These are phyloP conservation scores for Pseudomyrmex concolor DNA, from an alignment of 1,140 invertebrate species.

Conservation along the genomic window DNA sequence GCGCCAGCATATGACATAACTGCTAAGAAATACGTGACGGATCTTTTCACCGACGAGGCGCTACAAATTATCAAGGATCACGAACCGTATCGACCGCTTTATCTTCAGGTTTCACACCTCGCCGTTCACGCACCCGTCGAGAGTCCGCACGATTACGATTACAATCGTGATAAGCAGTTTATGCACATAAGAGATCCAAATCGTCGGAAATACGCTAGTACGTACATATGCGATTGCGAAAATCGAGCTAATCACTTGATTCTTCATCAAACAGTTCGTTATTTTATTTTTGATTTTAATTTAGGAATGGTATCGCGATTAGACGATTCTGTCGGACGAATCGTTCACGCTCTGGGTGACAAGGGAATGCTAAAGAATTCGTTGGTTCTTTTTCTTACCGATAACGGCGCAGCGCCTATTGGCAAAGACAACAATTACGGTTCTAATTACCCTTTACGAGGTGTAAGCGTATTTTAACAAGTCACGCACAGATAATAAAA, in stretches of 20 bases:
- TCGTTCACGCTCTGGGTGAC: constrained; percentile 87
- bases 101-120: constrained; percentile 89
- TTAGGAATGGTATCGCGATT: constrained; percentile 90
- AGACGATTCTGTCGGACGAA: constrained; percentile 89
- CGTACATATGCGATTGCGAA: constrained; percentile 70
- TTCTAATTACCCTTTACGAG: constrained; percentile 89
- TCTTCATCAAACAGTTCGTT: neutral
- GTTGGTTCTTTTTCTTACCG: constrained; percentile 87
- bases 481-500: neutral
- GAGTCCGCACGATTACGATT: constrained; percentile 86
- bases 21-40: constrained; percentile 88
- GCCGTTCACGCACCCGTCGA: constrained; percentile 88
- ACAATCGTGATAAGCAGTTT: constrained; percentile 87
- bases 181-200: constrained; percentile 88
- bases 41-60: constrained; percentile 89
- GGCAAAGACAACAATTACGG: constrained; percentile 86
- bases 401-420: constrained; percentile 87
- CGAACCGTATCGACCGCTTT: constrained; percentile 87
- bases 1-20: constrained; percentile 86
- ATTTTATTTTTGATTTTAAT: constrained; percentile 27
- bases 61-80: constrained; percentile 87
- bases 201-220: constrained; percentile 89
- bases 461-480: constrained; percentile 81
- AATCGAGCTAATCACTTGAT: neutral
- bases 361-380: constrained; percentile 88